phyloP scores from a whole-genome alignment of 2,888 invertebrate genomes.

The Epicampocera succincta region DNA sequence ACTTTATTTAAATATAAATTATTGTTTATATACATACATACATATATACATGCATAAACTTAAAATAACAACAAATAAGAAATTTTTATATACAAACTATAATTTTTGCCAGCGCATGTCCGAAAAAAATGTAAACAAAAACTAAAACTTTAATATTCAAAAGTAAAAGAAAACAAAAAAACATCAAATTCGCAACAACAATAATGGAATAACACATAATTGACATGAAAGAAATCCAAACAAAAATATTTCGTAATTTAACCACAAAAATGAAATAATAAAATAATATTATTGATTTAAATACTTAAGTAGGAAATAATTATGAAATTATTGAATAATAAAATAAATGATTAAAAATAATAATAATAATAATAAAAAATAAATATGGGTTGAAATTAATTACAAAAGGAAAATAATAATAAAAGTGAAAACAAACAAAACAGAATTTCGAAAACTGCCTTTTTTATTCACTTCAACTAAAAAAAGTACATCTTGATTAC shows the following conservation, averaged over 20 bases:
- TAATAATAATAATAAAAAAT: too few species aligned
- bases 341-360: slow-evolving; percentile 38
- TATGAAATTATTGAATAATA: slow-evolving; percentile 61
- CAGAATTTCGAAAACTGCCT: background rate
- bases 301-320: slow-evolving; percentile 66
- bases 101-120: slow-evolving; percentile 43
- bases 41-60: background rate
- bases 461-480: slow-evolving; percentile 21
- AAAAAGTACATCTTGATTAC: too few species aligned
- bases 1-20: slow-evolving; percentile 19
- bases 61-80: slow-evolving; percentile 5
- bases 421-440: slow-evolving; percentile 33
- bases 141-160: slow-evolving; percentile 52
- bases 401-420: slow-evolving; percentile 25
- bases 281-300: slow-evolving; percentile 67
- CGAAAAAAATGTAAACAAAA: slow-evolving; percentile 18
- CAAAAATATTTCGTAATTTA: slow-evolving; percentile 50
- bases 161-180: slow-evolving; percentile 62
- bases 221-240: slow-evolving; percentile 43
- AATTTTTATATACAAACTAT: slow-evolving; percentile 29
- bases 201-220: slow-evolving; percentile 41
- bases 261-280: slow-evolving; percentile 34
- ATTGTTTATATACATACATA: slow-evolving; percentile 1
- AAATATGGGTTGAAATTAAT: slow-evolving; percentile 58
- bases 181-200: slow-evolving; percentile 37